Base-by-base conservation (phyloP, 2,113 vertebrate genomes). In the Takifugu bimaculatus region DNA sequence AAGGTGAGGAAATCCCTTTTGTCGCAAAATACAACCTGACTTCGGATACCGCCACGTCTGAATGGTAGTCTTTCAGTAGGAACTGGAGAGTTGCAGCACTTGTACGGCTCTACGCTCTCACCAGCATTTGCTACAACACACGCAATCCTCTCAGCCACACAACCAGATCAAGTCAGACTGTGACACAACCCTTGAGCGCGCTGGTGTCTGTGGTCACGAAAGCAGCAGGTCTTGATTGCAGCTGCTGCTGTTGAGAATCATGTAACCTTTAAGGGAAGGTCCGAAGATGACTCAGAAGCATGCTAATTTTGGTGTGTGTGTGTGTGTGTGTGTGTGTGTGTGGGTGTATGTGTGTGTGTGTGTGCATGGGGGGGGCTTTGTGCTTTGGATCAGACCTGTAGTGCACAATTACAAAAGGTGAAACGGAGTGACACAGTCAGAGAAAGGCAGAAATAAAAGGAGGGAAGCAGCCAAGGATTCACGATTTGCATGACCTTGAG, bases 241-340 rank as follows among this genome's bases (percentile, higher is more conserved):
- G 74, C 78, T 65, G 60, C 70, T 80, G 79, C 82, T 78, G 79
- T 87, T 89, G 80, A 82, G 82, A 88, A 88, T 81, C 71, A 82
- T 77, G 74, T 84, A 90, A 90, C 89, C 88, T 92, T 91, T 90
- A 87, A 78, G 71, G 76, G 63, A 83, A 79, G 75, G 88, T 90
- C 87, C 84, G 80, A 64, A 80, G 77, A 81, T 90, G 85, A 91
- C 79, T 91, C 90, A 89, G 50, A 65, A 58, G 74, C 51, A 62
- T 39, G 80, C 78, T 89, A 87, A 90, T 88, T 90, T 88, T 85
- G 85, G 80, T 20, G 20, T 20, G 20, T 20, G 20, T 20, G 20
- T 20, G 20, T 20, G 20, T 20, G 20, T 20, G 20, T 20, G 20
- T 20, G 20, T 20, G 20, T 20, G 20, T 20, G 20, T 20, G 20